Conservation (phyloP, 2,797 vertebrate species). For the Cyprinella venusta region DNA sequence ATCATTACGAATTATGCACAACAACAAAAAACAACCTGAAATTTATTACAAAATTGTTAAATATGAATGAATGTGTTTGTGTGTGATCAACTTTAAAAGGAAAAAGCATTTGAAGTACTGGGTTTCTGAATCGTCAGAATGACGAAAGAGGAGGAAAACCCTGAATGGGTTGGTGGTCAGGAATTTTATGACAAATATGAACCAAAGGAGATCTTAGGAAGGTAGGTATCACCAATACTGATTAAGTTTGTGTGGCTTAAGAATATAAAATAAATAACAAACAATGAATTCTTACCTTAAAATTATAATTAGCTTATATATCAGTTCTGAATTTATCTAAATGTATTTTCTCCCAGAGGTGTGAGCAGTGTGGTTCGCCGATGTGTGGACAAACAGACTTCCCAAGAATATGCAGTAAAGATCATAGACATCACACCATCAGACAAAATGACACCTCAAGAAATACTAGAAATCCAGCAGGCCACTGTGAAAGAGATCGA, state of each 20-base stretch:
- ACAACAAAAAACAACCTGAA: not conserved
- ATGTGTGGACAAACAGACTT: constrained; percentile 79
- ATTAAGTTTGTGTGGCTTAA: not conserved
- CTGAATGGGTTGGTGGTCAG: constrained; percentile 74
- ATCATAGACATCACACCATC: constrained; percentile 82
- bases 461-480: constrained; percentile 78
- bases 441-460: constrained; percentile 76
- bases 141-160: constrained; percentile 67
- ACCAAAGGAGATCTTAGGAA: constrained; percentile 83
- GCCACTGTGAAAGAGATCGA: constrained; percentile 84
- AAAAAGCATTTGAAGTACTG: not conserved
- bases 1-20: not conserved
- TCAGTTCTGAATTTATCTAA: not conserved
- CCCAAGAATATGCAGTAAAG: constrained; percentile 82
- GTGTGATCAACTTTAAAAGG: not conserved
- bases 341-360: constrained; percentile 9
- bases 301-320: not conserved
- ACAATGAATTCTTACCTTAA: not conserved
- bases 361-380: constrained; percentile 84
- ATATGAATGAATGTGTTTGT: not conserved
- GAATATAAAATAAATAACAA: not conserved
- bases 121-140: constrained; percentile 15
- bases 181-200: constrained; percentile 86
- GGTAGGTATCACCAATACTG: constrained; percentile 66
- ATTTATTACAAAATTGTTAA: not conserved